Evolutionary conservation across 2,113 vertebrate genomes (phyloP).

Genomic region (Pseudorasbora parva): DNA sequence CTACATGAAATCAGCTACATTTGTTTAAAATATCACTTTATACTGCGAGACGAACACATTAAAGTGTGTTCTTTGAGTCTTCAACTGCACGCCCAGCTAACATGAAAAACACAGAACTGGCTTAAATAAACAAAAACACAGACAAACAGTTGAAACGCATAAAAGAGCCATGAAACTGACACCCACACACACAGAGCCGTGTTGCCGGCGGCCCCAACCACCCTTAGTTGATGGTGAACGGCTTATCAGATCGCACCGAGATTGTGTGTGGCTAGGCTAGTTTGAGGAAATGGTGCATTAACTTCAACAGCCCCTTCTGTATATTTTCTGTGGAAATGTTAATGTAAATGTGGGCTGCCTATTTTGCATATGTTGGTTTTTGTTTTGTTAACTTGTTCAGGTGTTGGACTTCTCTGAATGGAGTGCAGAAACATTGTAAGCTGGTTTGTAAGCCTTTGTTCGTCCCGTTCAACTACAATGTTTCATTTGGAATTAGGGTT

Average conservation of each 20-base stretch:
- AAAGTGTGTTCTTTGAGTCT: background rate
- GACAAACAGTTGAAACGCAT: constrained; percentile 5
- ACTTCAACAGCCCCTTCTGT: background rate
- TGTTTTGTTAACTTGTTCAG: constrained; percentile 14
- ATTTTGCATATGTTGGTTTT: background rate
- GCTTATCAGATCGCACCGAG: background rate
- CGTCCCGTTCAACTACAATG: background rate
- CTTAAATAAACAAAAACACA: constrained; percentile 33
- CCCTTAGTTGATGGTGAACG: background rate
- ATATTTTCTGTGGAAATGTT: constrained; percentile 36
- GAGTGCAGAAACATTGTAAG: background rate
- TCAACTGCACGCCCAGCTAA: constrained; percentile 1
- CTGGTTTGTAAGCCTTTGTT: background rate
- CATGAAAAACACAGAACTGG: background rate
- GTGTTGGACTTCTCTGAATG: background rate
- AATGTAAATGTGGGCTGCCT: constrained; percentile 21
- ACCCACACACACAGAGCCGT: background rate
- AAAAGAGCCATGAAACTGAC: constrained; percentile 6
- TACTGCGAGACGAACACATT: background rate
- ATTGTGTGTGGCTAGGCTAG: background rate
- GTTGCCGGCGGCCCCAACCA: background rate
- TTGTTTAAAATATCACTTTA: background rate
- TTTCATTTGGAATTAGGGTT: background rate
- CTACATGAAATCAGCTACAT: background rate
- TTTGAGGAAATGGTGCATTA: background rate